Evolutionary conservation across 2,113 vertebrate genomes (phyloP), one percentile per base, ranked within the genome.

Genomic region (Burhinus oedicnemus): DNA sequence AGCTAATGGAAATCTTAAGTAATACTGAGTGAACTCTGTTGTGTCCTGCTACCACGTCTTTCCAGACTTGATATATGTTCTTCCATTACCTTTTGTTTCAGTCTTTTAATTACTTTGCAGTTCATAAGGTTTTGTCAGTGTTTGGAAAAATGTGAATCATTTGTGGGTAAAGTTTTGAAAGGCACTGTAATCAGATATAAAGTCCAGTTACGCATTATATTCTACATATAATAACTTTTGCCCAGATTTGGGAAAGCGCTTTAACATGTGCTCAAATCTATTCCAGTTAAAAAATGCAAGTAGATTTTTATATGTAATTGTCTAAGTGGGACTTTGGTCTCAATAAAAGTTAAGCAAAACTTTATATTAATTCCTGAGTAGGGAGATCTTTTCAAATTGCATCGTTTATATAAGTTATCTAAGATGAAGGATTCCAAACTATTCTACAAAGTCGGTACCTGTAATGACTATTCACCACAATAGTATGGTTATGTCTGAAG

Each of bases 21-120:
- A 90, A 87, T 68, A 64, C 21, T 47, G 45, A 77, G 4, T 77
- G 83, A 90, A 86, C 20, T 27, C 42, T 72, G 15, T 66, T 90
- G 66, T 78, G 54, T 80, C 78, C 47, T 15, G 2, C 71, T 95
- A 26, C 49, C 58, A 76, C 25, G 58, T 94, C 82, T 86, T 95
- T 97, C 88, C 90, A 95, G 66, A 93, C 62, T 83, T 92, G 64
- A 58, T 94, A 89, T 77, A 55, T 55, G 68, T 94, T 96, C 94
- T 97, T 96, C 92, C 92, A 94, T 92, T 94, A 75, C 88, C 55
- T 90, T 93, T 95, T 78, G 58, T 91, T 96, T 87, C 52, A 52
- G 55, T 78, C 51, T 86, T 95, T 75, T 89, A 93, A 90, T 93
- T 95, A 54, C 54, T 90, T 94, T 85, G 58, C 60, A 94, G 79